A percentile compares a stretch with the other conserved stretches of the same genome.
Conservation (phyloP, 1,140 invertebrate genomes). For the Drosophila ficusphila region DNA sequence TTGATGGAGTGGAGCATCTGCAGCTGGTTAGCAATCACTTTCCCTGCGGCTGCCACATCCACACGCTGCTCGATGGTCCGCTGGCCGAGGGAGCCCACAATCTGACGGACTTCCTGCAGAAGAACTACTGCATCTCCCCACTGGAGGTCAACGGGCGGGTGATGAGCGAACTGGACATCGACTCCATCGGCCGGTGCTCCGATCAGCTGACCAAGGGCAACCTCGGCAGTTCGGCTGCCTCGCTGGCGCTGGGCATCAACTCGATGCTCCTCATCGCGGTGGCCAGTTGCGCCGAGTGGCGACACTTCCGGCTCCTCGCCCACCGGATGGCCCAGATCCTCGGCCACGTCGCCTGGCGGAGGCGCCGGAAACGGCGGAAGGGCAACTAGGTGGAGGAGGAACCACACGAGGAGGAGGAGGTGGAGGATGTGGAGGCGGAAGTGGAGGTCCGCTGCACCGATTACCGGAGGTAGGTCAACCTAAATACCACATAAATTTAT, state of each 20-base stretch:
- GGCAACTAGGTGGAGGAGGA: conserved; percentile 24
- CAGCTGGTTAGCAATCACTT: conserved; percentile 91
- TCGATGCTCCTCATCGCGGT: conserved; percentile 76
- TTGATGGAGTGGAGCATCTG: conserved; percentile 88
- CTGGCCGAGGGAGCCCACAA: conserved; percentile 87
- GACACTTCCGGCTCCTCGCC: conserved; percentile 45
- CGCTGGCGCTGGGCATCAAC: conserved; percentile 66
- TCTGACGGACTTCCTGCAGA: conserved; percentile 88
- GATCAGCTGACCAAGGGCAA: conserved; percentile 88
- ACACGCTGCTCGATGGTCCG: conserved; percentile 89
- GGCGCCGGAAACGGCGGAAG: conserved; percentile 64
- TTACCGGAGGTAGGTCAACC: background rate
- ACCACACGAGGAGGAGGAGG: background rate
- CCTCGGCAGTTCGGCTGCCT: conserved; percentile 85
- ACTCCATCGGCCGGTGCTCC: conserved; percentile 88
- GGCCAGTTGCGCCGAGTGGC: conserved; percentile 69
- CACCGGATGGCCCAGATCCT: conserved; percentile 43
- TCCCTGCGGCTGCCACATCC: conserved; percentile 92
- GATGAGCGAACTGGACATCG: conserved; percentile 89
- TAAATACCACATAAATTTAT: too few species aligned
- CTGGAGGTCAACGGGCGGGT: conserved; percentile 91
- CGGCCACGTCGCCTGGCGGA: conserved; percentile 55
- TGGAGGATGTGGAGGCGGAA: too few species aligned
- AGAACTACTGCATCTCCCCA: conserved; percentile 93
- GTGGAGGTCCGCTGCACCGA: background rate